A percentile compares a stretch with the other conserved stretches of the same genome.
Conservation (phyloP, 2,888 invertebrate genomes). For the Norana najaformis region DNA sequence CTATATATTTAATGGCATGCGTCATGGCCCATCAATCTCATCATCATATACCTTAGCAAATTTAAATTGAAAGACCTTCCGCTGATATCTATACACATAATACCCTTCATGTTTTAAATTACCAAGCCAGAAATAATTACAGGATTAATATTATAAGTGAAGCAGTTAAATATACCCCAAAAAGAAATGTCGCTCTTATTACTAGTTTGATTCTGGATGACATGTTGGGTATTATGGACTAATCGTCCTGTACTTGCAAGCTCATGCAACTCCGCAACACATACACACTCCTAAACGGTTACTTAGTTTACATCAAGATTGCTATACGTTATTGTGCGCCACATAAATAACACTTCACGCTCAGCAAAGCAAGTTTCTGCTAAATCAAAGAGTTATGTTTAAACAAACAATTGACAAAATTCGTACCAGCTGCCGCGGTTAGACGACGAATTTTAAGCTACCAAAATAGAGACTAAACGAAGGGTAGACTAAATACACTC, state of each 20-base stretch:
- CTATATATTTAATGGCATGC: conserved; percentile 70
- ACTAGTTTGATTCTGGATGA: conserved; percentile 43
- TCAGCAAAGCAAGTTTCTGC: no score
- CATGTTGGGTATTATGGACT: conserved; percentile 26
- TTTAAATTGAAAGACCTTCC: conserved; percentile 28
- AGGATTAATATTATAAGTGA: conserved; percentile 35
- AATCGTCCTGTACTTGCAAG: conserved; percentile 36
- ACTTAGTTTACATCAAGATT: no score
- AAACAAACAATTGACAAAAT: conserved; percentile 38
- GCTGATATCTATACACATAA: conserved; percentile 34
- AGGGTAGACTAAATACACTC: neutral
- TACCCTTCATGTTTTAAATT: conserved; percentile 37
- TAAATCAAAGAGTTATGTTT: conserved; percentile 30
- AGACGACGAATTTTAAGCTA: conserved; percentile 45
- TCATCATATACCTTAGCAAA: neutral
- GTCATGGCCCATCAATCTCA: conserved; percentile 65
- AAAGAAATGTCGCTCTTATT: conserved; percentile 38
- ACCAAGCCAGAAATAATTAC: conserved; percentile 34
- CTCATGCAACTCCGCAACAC: no score
- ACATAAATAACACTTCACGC: conserved; percentile 37
- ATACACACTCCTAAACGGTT: no score
- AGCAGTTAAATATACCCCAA: conserved; percentile 46
- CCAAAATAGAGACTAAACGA: conserved; percentile 29
- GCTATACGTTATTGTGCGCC: conserved; percentile 4
- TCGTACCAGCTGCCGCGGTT: conserved; percentile 53